phyloP scores from a whole-genome alignment of 1,140 invertebrate species.

The Thrips palmi region DNA sequence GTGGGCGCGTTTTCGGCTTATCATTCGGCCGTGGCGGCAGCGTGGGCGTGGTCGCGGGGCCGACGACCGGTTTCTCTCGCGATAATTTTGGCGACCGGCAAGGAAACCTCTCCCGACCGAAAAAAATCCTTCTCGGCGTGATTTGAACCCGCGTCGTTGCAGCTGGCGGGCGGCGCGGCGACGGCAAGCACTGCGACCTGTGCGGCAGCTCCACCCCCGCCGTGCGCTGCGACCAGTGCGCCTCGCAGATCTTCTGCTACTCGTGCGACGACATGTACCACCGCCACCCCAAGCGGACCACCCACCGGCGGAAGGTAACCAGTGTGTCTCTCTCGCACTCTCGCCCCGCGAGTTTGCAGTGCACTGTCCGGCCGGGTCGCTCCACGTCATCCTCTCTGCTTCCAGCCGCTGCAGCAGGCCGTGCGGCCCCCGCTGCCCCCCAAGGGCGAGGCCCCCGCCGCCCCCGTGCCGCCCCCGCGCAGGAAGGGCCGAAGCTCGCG shows the following conservation, averaged over 20 bases:
- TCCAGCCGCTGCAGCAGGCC: slow-evolving; percentile 17
- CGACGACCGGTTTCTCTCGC: no score
- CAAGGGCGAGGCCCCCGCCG: slow-evolving; percentile 39
- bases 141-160: no score
- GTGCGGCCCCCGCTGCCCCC: slow-evolving; percentile 60
- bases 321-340: background rate
- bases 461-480: slow-evolving; percentile 68
- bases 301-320: slow-evolving; percentile 52
- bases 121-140: no score
- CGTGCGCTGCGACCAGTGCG: slow-evolving; percentile 61
- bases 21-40: no score
- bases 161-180: slow-evolving; percentile 22
- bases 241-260: slow-evolving; percentile 57
- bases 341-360: no score
- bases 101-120: no score
- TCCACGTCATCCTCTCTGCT: background rate
- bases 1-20: no score
- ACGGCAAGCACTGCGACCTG: slow-evolving; percentile 48
- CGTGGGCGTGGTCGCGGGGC: no score
- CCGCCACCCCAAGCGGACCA: slow-evolving; percentile 68
- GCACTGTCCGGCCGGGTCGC: no score
- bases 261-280: slow-evolving; percentile 90
- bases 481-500: slow-evolving; percentile 36
- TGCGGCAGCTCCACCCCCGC: slow-evolving; percentile 58
- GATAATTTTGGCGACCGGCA: no score